Percentiles rank a stretch among this genome's conserved stretches.
Evolutionary conservation across 2,113 vertebrate genomes (phyloP).

Genomic region (Oncorhynchus nerka): DNA sequence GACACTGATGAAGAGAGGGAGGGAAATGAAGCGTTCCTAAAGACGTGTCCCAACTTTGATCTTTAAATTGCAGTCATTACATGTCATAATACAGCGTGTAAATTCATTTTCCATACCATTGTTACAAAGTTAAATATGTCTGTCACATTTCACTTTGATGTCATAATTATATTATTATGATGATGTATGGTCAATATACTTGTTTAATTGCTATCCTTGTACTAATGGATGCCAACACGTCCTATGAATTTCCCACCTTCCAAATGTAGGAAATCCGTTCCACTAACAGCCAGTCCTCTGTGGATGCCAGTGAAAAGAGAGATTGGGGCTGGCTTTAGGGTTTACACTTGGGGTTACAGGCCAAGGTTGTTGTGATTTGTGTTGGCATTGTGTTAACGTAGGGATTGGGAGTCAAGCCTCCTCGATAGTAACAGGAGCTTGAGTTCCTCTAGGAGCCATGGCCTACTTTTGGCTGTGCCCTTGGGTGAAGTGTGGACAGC

Average conservation of each 20-base stretch:
- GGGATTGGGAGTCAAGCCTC: slow-evolving; percentile 26
- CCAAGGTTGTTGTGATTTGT: slow-evolving; percentile 31
- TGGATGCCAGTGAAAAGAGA: slow-evolving; percentile 43
- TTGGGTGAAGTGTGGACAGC: slow-evolving; percentile 62
- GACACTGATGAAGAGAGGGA: slow-evolving; percentile 8
- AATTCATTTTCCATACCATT: slow-evolving; percentile 37
- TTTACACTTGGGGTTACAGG: slow-evolving; percentile 35
- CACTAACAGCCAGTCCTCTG: slow-evolving; percentile 28
- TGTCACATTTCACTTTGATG: slow-evolving; percentile 33
- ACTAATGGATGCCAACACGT: slow-evolving; percentile 16
- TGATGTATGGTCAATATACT: slow-evolving; percentile 31
- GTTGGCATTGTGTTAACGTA: slow-evolving; percentile 50
- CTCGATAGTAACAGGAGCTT: slow-evolving; percentile 25
- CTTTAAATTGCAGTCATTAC: slow-evolving; percentile 53
- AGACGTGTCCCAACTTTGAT: slow-evolving; percentile 56
- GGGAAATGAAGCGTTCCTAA: slow-evolving; percentile 33
- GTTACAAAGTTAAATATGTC: slow-evolving; percentile 11
- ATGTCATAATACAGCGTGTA: slow-evolving; percentile 37
- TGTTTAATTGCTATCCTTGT: not conserved
- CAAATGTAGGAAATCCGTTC: slow-evolving; percentile 34
- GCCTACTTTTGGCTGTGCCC: slow-evolving; percentile 46
- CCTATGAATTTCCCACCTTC: slow-evolving; percentile 9
- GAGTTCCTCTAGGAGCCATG: slow-evolving; percentile 21
- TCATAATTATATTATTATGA: slow-evolving; percentile 14
- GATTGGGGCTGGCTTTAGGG: slow-evolving; percentile 41